phyloP scores from a whole-genome alignment of 2,113 vertebrate species.

The Orthonyx spaldingii region DNA sequence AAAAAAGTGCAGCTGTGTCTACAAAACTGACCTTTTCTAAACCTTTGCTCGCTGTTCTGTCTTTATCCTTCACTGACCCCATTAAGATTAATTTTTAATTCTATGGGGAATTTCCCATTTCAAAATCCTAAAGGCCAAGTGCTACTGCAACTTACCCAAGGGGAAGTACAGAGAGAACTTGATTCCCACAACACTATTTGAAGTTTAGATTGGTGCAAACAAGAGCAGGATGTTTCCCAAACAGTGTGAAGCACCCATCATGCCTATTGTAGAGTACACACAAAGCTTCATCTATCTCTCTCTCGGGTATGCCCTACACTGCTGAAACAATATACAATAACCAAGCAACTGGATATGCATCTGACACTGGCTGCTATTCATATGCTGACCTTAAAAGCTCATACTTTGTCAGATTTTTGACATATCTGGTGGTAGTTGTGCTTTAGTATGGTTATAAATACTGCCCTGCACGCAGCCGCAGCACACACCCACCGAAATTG shows the following conservation, averaged over 20 bases:
- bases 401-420: constrained; percentile 39
- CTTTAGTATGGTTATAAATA: background rate
- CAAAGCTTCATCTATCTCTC: constrained; percentile 39
- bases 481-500: background rate
- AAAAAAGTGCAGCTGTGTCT: constrained; percentile 42
- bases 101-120: constrained; percentile 33
- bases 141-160: background rate
- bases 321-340: constrained; percentile 58
- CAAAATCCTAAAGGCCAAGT: constrained; percentile 2
- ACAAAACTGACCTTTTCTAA: constrained; percentile 36
- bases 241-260: background rate
- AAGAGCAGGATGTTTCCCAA: background rate
- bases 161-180: constrained; percentile 2
- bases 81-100: background rate
- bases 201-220: background rate
- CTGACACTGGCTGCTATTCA: constrained; percentile 46
- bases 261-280: background rate
- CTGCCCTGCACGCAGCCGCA: background rate
- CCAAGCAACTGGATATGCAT: background rate
- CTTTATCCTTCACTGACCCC: constrained; percentile 17
- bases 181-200: background rate
- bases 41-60: background rate
- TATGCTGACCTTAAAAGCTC: constrained; percentile 49
- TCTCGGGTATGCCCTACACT: background rate
- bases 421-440: background rate